Percentiles rank a stretch among this genome's conserved stretches.
These are phyloP conservation scores for Papilio elwesi DNA, from an alignment of 2,888 invertebrate genomes.

Conservation along the genomic window DNA sequence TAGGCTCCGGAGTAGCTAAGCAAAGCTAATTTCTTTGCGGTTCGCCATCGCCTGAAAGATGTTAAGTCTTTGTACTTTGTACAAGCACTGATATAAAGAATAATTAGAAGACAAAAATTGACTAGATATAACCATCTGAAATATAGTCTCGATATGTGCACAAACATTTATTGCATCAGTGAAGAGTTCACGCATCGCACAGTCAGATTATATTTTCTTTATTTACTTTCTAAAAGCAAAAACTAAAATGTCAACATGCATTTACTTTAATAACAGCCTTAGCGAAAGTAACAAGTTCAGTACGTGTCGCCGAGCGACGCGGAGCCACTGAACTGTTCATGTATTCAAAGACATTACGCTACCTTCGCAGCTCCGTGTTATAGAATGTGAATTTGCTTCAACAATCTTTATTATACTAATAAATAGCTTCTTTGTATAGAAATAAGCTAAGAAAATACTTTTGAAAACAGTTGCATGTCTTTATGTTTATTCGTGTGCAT, in stretches of 20 bases:
- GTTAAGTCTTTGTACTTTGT: too few relatives aligned
- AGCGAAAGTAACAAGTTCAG: constrained; percentile 6
- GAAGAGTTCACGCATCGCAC: neutral
- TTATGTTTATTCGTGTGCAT: neutral
- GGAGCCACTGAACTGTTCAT: constrained; percentile 14
- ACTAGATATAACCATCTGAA: too few relatives aligned
- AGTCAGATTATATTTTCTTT: neutral
- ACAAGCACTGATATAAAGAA: too few relatives aligned
- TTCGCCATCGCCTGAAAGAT: too few relatives aligned
- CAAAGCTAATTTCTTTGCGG: too few relatives aligned
- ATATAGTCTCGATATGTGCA: too few relatives aligned
- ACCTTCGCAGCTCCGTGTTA: neutral
- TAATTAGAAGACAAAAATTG: too few relatives aligned
- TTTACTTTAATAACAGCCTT: constrained; percentile 2
- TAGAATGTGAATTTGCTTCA: neutral
- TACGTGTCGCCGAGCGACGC: constrained; percentile 4
- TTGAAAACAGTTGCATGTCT: neutral
- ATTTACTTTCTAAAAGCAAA: neutral
- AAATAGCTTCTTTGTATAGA: neutral
- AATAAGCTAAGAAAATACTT: neutral
- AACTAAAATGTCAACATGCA: neutral
- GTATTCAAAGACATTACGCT: constrained; percentile 1
- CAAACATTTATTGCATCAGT: too few relatives aligned
- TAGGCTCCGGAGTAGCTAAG: too few relatives aligned
- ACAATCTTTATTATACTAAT: constrained; percentile 11